Percentiles rank a stretch among this genome's conserved stretches.
phyloP scores from a whole-genome alignment of 2,888 invertebrate genomes.

The Resseliella maxima region DNA sequence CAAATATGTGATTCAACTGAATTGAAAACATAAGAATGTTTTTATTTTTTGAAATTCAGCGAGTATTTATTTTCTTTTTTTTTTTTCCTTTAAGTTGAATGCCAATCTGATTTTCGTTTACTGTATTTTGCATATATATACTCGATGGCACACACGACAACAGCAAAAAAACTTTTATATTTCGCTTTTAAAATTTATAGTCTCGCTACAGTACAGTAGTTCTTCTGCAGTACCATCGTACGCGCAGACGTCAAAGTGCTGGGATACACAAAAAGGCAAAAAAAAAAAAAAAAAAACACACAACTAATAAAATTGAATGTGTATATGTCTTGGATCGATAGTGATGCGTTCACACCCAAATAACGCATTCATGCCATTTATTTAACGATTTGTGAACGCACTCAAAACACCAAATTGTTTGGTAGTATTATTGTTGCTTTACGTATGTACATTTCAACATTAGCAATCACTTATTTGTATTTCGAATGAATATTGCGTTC shows the following conservation, averaged over 20 bases:
- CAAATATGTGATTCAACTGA: not conserved
- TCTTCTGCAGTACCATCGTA: slow-evolving; percentile 49
- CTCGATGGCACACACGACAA: slow-evolving; percentile 53
- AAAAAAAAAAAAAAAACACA: not conserved
- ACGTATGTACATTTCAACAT: no score
- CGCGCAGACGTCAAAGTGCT: slow-evolving; percentile 55
- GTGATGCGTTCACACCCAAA: slow-evolving; percentile 55
- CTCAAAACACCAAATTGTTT: not conserved
- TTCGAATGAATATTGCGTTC: no score
- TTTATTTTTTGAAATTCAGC: not conserved
- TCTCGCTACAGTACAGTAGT: slow-evolving; percentile 30
- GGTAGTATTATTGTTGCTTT: no score
- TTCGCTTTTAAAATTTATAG: slow-evolving; percentile 21
- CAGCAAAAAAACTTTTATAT: slow-evolving; percentile 51
- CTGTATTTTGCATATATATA: slow-evolving; percentile 27
- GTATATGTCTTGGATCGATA: slow-evolving; percentile 41
- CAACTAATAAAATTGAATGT: slow-evolving; percentile 34
- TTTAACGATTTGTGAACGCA: not conserved
- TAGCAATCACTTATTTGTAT: no score
- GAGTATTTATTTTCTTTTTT: not conserved
- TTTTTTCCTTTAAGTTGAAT: not conserved
- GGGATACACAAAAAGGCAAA: no score
- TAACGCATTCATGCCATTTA: not conserved
- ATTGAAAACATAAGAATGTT: not conserved
- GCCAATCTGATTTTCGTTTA: slow-evolving; percentile 35